Evolutionary conservation across 2,888 invertebrate genomes (phyloP), one percentile per base, ranked within the genome.

Genomic region (Platerodrilus igneus): DNA sequence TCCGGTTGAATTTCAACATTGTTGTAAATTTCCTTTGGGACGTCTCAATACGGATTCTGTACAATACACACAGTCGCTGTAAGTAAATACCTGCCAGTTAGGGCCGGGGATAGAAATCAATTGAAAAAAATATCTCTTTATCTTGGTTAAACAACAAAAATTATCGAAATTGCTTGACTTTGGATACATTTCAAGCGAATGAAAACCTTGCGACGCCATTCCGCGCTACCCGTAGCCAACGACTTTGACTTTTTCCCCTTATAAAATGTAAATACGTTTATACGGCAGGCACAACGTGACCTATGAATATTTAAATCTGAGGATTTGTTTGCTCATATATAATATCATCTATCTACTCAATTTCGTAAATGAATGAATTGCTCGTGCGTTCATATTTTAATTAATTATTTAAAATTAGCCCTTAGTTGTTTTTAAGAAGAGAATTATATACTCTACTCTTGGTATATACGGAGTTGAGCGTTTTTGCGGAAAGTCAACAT

Each of bases 1-100:
- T 63, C 60, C 59, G 59, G 60, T 59, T 60, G 63, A 61, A 62
- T 61, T 62, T 59, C 50, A 54, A 55, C 62, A 60, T 61, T 63
- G 59, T 61, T 50, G 51, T 52, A 48, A 54, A 59, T 60, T 60
- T 63, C 64, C 61, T 62, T 29, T 21, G 64, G 62, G 64, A 59
- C 48, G 45, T 42, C 37, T 42, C 39, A 35, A 27, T 30, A 26
- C 31, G 27, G 30, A 43, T 43, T 42, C 41, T 34, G 28, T 42
- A 32, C 43, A 38, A 37, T 25, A 11, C 11, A 33, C 27, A 32
- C 33, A 41, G 35, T 34, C 29, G 29, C 34, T 28, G 10, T 37
- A 38, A 42, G 42, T 30, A 42, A 43, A 43, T 35, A 43, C 23
- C 29, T 13, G 25, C 27, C 34, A 30, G 34, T 34, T 35, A n/a